Conservation (phyloP, 2,113 vertebrate genomes). For the Siniperca knerii region DNA sequence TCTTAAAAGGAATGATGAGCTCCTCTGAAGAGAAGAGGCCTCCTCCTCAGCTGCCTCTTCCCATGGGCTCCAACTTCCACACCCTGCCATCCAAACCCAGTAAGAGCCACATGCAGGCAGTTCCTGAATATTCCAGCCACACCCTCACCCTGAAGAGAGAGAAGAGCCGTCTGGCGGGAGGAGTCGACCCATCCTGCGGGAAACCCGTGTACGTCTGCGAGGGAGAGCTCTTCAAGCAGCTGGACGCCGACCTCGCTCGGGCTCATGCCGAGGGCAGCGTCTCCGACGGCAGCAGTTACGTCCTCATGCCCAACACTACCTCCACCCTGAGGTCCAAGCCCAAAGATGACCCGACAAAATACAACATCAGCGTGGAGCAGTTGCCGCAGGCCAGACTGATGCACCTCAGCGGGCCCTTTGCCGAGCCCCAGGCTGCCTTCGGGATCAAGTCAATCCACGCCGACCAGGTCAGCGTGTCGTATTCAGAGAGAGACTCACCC, state of each 20-base stretch:
- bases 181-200: conserved; percentile 80
- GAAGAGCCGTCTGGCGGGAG: conserved; percentile 83
- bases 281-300: conserved; percentile 91
- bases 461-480: conserved; percentile 88
- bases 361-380: conserved; percentile 96
- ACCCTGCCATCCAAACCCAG: conserved; percentile 94
- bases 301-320: conserved; percentile 94
- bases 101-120: conserved; percentile 92
- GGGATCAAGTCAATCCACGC: conserved; percentile 88
- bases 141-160: conserved; percentile 96
- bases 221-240: conserved; percentile 96
- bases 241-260: conserved; percentile 92
- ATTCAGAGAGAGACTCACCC: conserved; percentile 86
- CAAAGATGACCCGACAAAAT: conserved; percentile 91
- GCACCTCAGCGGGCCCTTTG: conserved; percentile 91
- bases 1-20: conserved; percentile 88
- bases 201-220: conserved; percentile 95
- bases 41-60: conserved; percentile 88
- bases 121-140: conserved; percentile 95
- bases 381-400: conserved; percentile 96
- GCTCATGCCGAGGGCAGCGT: conserved; percentile 86
- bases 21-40: conserved; percentile 92
- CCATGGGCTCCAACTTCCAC: conserved; percentile 94
- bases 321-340: conserved; percentile 93
- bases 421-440: conserved; percentile 88